These are phyloP conservation scores for Euura saliciscinereae DNA, from an alignment of 1,140 invertebrate species.

Conservation along the genomic window DNA sequence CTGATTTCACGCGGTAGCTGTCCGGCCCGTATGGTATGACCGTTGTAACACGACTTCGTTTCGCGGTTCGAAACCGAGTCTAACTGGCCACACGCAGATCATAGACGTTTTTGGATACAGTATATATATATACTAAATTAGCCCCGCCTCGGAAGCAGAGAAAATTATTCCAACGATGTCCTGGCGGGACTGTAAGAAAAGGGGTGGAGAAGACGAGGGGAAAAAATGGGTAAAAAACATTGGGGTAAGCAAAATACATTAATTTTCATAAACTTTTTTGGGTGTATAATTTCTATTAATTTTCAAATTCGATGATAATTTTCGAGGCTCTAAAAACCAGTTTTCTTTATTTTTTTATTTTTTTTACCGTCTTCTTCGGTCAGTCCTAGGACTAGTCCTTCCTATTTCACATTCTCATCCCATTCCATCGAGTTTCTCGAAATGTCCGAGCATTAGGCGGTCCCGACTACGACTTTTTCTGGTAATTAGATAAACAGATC, in stretches of 20 bases:
- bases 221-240: background rate
- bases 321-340: background rate
- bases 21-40: too few relatives aligned
- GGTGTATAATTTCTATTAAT: background rate
- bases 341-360: background rate
- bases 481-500: background rate
- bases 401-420: background rate
- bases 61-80: too few relatives aligned
- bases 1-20: slow-evolving; percentile 8
- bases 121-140: too few relatives aligned
- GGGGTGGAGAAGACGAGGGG: too few relatives aligned
- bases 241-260: background rate
- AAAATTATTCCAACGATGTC: too few relatives aligned
- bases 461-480: background rate
- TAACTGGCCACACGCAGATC: too few relatives aligned
- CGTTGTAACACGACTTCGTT: too few relatives aligned
- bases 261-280: background rate
- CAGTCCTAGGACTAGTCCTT: background rate
- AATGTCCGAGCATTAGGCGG: slow-evolving; percentile 1
- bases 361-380: background rate
- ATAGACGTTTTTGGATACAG: too few relatives aligned
- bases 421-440: background rate
- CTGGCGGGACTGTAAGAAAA: too few relatives aligned
- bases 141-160: too few relatives aligned
- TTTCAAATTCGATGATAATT: slow-evolving; percentile 4